These are phyloP conservation scores for Sinodicranocentrus sp. DNA, from an alignment of 2,888 invertebrate species.

Conservation along the genomic window DNA sequence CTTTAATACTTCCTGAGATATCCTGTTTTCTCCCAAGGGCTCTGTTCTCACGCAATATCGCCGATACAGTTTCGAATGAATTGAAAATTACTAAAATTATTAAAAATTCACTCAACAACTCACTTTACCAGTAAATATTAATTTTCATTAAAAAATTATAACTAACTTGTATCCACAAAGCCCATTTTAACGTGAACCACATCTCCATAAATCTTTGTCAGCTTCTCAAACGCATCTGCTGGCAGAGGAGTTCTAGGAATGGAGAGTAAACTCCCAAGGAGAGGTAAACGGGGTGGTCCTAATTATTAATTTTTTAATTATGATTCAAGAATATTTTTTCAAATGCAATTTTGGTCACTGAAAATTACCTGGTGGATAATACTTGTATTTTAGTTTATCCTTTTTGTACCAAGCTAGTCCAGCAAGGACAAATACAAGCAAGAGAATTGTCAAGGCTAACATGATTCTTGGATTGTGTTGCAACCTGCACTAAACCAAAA, in stretches of 20 bases:
- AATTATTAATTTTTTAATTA: too few species aligned
- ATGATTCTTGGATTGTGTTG: too few species aligned
- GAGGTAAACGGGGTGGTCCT: not conserved
- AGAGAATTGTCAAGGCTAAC: too few species aligned
- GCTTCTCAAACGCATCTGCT: not conserved
- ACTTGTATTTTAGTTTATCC: too few species aligned
- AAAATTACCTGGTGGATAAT: too few species aligned
- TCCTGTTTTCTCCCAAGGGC: not conserved
- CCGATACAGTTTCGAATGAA: not conserved
- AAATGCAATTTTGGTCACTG: too few species aligned
- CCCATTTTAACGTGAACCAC: conserved; percentile 3
- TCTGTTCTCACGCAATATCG: not conserved
- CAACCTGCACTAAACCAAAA: too few species aligned
- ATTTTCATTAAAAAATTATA: not conserved
- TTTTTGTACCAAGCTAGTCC: too few species aligned
- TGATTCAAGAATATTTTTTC: too few species aligned
- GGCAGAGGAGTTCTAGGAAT: not conserved
- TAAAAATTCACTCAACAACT: not conserved
- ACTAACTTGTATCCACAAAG: not conserved
- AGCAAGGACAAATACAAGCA: too few species aligned
- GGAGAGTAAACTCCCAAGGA: not conserved
- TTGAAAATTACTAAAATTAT: not conserved
- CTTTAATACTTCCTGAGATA: not conserved
- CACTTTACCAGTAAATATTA: not conserved
- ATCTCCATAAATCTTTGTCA: conserved; percentile 10